These are phyloP conservation scores for Melipona bicolor DNA, from an alignment of 2,888 invertebrate genomes.

Conservation along the genomic window DNA sequence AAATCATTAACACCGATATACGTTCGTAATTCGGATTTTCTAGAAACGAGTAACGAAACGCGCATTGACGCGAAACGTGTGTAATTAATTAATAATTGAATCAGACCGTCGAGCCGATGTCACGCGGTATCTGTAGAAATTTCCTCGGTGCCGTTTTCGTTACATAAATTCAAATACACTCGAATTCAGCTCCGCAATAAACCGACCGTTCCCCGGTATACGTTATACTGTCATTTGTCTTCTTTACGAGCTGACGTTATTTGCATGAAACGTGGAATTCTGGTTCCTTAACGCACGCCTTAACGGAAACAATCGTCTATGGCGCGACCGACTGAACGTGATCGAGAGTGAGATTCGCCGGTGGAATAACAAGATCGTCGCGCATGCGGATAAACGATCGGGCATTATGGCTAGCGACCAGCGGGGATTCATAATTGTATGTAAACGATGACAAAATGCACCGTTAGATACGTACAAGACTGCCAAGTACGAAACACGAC, in stretches of 20 bases:
- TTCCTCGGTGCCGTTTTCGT: constrained; percentile 8
- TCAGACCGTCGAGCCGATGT: neutral
- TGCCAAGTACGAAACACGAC: constrained; percentile 21
- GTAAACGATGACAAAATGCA: constrained; percentile 11
- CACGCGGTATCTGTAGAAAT: neutral
- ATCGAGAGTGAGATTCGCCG: constrained; percentile 47
- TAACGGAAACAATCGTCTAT: constrained; percentile 32
- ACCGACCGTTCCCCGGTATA: constrained; percentile 5
- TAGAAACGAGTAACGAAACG: too few relatives aligned
- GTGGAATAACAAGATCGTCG: constrained; percentile 9
- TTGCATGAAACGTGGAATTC: constrained; percentile 52
- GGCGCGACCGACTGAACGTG: constrained; percentile 24
- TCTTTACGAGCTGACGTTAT: constrained; percentile 49
- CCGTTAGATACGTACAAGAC: neutral
- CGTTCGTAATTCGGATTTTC: too few relatives aligned
- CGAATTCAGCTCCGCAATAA: constrained; percentile 34
- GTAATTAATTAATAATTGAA: constrained; percentile 11
- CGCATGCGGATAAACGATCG: constrained; percentile 42
- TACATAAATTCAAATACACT: constrained; percentile 14
- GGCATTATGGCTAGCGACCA: constrained; percentile 28
- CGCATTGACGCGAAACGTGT: neutral
- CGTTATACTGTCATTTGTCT: constrained; percentile 38
- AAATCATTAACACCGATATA: too few relatives aligned
- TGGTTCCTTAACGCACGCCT: constrained; percentile 33
- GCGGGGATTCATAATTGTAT: constrained; percentile 29